These are phyloP conservation scores for Glaucidium brasilianum DNA, from an alignment of 2,113 vertebrate species.

Conservation along the genomic window DNA sequence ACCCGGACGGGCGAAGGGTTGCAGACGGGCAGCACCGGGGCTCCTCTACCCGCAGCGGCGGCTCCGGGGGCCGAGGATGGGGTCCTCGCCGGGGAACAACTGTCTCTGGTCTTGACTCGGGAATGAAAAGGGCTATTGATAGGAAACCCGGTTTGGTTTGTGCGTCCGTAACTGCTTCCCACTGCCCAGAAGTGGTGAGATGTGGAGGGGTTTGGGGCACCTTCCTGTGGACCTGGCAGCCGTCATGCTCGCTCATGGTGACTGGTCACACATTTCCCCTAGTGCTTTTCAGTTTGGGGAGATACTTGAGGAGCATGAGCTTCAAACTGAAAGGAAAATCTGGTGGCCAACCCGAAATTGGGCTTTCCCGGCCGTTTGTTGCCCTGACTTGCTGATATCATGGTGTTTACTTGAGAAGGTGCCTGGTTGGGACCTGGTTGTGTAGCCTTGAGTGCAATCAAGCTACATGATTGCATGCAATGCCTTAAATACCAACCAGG, in stretches of 20 bases:
- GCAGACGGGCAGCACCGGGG: no score
- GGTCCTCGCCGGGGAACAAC: not conserved
- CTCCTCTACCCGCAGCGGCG: not conserved
- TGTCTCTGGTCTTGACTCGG: not conserved
- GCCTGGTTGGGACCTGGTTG: not conserved
- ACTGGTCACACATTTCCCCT: no score
- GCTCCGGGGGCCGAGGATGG: not conserved
- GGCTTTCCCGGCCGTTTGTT: not conserved
- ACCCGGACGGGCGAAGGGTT: not conserved
- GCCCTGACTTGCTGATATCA: not conserved
- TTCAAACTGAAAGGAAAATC: not conserved
- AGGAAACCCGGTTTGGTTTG: not conserved
- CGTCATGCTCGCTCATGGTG: accelerated
- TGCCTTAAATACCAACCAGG: not conserved
- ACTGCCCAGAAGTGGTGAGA: not conserved
- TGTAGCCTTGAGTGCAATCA: not conserved
- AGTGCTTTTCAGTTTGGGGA: not conserved
- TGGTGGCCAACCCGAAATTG: not conserved
- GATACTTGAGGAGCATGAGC: not conserved
- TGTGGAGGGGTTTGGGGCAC: not conserved
- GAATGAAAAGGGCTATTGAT: not conserved
- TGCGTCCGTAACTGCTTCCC: not conserved
- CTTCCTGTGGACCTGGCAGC: not conserved
- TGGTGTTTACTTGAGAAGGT: not conserved
- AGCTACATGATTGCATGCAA: not conserved